Evolutionary conservation across 2,113 vertebrate genomes (phyloP).

Genomic region (Pipra filicauda): DNA sequence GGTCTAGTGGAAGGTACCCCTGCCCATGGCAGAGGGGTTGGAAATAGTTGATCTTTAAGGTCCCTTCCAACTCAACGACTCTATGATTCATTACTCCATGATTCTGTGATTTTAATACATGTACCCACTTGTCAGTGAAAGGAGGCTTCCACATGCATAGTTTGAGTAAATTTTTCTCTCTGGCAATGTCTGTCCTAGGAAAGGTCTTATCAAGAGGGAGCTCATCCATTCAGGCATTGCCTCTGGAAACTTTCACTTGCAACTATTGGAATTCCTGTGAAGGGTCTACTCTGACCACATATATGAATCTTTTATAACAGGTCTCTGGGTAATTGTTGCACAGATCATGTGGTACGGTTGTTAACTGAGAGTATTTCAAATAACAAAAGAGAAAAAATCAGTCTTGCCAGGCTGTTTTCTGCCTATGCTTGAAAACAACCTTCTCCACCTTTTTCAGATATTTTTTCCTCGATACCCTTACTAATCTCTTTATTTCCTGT

Average conservation of each 20-base stretch:
- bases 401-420: not conserved
- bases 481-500: not conserved
- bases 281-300: not conserved
- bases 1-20: not conserved
- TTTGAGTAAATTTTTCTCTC: not conserved
- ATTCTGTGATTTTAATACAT: not conserved
- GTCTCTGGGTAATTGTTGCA: not conserved
- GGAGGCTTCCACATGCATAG: not conserved
- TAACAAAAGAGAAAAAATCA: not conserved
- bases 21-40: too few relatives aligned
- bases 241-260: not conserved
- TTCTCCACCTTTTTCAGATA: not conserved
- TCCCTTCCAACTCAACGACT: not conserved
- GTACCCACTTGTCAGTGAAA: not conserved
- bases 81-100: not conserved
- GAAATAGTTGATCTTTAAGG: not conserved
- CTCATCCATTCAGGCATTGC: not conserved
- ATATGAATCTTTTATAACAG: not conserved
- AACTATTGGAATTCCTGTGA: not conserved
- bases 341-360: not conserved
- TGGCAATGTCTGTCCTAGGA: not conserved
- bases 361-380: not conserved
- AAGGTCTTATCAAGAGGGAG: not conserved
- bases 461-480: not conserved
- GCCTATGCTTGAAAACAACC: not conserved